Evolutionary conservation across 2,113 vertebrate genomes (phyloP).

Genomic region (Morphnarchus princeps): DNA sequence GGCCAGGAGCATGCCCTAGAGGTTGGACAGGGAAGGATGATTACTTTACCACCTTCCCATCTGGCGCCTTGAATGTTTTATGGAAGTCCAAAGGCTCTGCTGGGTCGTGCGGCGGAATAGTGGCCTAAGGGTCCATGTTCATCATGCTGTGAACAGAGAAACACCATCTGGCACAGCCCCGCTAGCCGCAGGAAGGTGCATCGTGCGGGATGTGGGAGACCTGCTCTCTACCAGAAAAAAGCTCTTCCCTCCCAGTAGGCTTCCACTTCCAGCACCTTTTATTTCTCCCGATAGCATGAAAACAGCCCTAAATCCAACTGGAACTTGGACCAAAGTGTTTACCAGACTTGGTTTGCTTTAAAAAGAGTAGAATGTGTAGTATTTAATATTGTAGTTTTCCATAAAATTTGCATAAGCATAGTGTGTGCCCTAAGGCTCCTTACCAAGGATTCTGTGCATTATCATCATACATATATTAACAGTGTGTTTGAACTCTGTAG

Average conservation of each 20-base stretch:
- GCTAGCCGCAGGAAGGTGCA: rapidly evolving
- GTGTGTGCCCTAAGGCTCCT: background rate
- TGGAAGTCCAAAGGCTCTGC: background rate
- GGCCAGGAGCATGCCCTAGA: background rate
- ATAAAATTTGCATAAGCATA: background rate
- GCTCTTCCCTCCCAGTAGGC: background rate
- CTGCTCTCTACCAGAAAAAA: background rate
- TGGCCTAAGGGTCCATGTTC: background rate
- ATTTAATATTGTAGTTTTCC: background rate
- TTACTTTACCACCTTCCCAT: background rate
- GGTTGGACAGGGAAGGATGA: background rate
- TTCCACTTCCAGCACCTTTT: background rate
- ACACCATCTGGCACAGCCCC: background rate
- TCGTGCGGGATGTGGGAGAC: rapidly evolving
- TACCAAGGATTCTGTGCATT: background rate
- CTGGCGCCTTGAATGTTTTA: background rate
- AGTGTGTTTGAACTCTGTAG: background rate
- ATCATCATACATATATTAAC: background rate
- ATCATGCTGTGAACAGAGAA: background rate
- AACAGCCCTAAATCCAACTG: background rate
- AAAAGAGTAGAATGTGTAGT: background rate
- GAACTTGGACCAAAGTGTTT: background rate
- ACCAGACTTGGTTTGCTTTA: background rate
- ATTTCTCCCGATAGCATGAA: background rate
- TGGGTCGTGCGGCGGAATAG: background rate